Conservation (phyloP, 2,797 vertebrate genomes). For the Eurystomus glaucurus region DNA sequence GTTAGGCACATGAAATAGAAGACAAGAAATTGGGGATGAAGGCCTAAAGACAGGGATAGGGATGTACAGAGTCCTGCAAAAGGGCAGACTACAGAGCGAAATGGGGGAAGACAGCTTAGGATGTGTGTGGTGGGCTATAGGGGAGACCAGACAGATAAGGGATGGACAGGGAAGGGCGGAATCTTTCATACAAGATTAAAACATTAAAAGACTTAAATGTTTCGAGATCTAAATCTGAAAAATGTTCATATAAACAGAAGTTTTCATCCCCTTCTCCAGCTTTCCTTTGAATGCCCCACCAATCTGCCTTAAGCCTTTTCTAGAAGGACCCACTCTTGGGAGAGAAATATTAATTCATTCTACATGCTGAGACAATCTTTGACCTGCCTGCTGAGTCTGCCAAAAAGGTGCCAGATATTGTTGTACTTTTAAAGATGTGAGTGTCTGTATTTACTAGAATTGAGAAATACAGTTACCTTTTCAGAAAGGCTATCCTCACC, state of each 20-base stretch:
- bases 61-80: not conserved
- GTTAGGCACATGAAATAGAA: not conserved
- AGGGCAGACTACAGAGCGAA: not conserved
- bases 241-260: slow-evolving; percentile 37
- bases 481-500: slow-evolving; percentile 27
- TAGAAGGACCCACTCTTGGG: slow-evolving; percentile 58
- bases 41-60: not conserved
- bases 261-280: not conserved
- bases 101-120: not conserved
- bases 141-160: not conserved
- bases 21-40: not conserved
- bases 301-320: slow-evolving; percentile 70
- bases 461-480: slow-evolving; percentile 60
- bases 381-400: slow-evolving; percentile 73
- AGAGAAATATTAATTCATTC: slow-evolving; percentile 71
- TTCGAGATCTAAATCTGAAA: slow-evolving; percentile 58
- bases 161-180: not conserved
- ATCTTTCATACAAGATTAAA: not conserved
- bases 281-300: slow-evolving; percentile 65
- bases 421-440: slow-evolving; percentile 65
- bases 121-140: not conserved
- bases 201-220: not conserved
- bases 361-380: slow-evolving; percentile 77
- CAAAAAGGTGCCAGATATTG: slow-evolving; percentile 72
- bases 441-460: slow-evolving; percentile 74